Conservation (phyloP, 2,113 vertebrate species). For the Ailurus styani region DNA sequence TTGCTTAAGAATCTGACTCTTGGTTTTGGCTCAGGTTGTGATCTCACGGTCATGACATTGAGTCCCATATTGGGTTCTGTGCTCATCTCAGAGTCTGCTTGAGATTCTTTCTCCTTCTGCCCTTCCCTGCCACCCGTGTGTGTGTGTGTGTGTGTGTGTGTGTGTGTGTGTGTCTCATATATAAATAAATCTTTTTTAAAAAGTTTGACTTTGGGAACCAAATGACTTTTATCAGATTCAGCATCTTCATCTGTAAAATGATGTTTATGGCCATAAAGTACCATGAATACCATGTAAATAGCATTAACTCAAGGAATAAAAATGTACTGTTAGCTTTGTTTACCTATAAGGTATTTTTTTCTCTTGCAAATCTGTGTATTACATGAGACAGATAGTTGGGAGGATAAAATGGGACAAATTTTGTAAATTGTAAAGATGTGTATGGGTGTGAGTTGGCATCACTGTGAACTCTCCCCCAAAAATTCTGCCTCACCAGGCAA, state of each 20-base stretch:
- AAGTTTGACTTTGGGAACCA: neutral
- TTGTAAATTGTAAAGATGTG: neutral
- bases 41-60: neutral
- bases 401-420: neutral
- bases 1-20: neutral
- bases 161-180: too few species aligned
- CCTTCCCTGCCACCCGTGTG: neutral
- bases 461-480: neutral
- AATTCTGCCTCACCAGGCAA: neutral
- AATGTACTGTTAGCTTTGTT: neutral
- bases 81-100: neutral
- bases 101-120: neutral
- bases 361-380: neutral
- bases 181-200: neutral
- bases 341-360: neutral
- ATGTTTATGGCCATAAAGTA: neutral
- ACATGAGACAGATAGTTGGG: neutral
- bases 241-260: neutral
- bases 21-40: neutral
- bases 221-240: neutral
- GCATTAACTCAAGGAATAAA: neutral
- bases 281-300: neutral
- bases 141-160: too few species aligned
- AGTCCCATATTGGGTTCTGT: neutral
- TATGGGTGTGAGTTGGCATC: neutral